Percentiles rank a stretch among this genome's conserved stretches.
Conservation (phyloP, 2,797 vertebrate species). For the Numenius phaeopus region DNA sequence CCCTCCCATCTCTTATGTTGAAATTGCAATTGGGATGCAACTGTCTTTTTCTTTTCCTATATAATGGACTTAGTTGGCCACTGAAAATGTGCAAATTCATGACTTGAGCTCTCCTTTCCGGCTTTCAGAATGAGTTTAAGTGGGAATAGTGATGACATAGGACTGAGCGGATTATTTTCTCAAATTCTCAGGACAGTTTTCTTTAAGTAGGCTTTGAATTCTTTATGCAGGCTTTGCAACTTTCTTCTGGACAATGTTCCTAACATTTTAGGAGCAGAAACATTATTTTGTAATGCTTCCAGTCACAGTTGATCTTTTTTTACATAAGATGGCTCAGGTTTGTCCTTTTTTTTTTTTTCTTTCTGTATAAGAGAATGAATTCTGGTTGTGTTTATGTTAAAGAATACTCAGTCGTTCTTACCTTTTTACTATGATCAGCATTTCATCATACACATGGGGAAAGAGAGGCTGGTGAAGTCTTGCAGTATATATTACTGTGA, state of each 20-base stretch:
- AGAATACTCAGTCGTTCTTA: not conserved
- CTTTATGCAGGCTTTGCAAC: no score
- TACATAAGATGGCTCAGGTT: not conserved
- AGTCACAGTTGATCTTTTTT: not conserved
- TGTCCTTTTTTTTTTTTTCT: not conserved
- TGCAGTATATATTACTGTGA: not conserved
- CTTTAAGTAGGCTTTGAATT: not conserved
- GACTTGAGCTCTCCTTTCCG: not conserved
- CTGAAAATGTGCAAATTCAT: not conserved
- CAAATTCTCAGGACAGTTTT: not conserved
- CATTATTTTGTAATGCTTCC: not conserved
- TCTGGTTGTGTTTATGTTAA: not conserved
- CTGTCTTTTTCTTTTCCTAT: not conserved
- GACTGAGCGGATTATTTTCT: not conserved
- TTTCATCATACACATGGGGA: not conserved
- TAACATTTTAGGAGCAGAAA: not conserved
- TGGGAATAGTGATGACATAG: not conserved
- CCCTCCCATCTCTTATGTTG: accelerated
- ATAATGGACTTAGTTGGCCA: not conserved
- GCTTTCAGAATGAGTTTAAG: not conserved
- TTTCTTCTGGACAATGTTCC: not conserved
- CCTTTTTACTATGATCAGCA: not conserved
- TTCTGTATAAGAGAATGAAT: not conserved
- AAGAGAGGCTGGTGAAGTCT: not conserved
- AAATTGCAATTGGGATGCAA: not conserved